Evolutionary conservation across 2,113 vertebrate species (phyloP).

Genomic region (Catharus minimus): DNA sequence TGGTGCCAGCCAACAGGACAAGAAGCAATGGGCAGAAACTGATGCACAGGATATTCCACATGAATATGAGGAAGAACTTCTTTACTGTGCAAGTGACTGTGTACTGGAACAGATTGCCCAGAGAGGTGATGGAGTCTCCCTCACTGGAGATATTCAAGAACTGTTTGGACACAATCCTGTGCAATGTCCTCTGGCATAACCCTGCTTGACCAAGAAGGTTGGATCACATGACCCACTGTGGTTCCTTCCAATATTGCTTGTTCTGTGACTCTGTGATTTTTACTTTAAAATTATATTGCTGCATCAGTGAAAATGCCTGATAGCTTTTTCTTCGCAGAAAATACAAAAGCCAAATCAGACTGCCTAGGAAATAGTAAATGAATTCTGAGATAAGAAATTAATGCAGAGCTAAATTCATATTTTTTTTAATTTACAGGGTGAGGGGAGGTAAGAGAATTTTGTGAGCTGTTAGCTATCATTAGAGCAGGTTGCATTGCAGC

Average conservation of each 20-base stretch:
- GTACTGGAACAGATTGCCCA: neutral
- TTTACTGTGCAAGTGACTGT: neutral
- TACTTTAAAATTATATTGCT: neutral
- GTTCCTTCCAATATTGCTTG: rapidly evolving
- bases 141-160: neutral
- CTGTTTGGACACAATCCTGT: neutral
- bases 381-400: neutral
- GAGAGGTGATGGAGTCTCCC: neutral
- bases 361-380: neutral
- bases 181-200: neutral
- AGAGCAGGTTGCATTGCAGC: neutral
- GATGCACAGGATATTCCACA: neutral
- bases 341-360: neutral
- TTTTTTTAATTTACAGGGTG: neutral
- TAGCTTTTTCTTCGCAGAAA: neutral
- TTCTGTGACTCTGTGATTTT: neutral
- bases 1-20: neutral
- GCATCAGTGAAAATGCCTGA: neutral
- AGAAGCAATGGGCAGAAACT: neutral
- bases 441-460: neutral
- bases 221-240: neutral
- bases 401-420: neutral
- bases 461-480: neutral
- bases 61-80: neutral
- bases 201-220: neutral